These are phyloP conservation scores for Microcebus tavaratra DNA, from an alignment of 2,113 vertebrate species.

Conservation along the genomic window DNA sequence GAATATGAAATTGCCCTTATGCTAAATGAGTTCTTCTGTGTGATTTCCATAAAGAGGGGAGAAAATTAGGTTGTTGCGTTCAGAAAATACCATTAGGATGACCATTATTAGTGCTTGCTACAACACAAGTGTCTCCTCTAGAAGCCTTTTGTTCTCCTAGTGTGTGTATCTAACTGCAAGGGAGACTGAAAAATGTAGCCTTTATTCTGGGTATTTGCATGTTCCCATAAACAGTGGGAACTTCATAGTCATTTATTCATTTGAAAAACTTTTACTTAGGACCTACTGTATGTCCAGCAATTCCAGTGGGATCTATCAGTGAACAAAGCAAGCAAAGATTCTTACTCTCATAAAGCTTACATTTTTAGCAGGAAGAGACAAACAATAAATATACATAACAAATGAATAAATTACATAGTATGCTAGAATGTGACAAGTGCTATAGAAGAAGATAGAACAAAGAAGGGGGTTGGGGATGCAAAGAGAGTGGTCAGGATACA, in stretches of 20 bases:
- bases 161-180: background rate
- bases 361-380: background rate
- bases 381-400: background rate
- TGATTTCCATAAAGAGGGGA: background rate
- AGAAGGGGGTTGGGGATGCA: too few species aligned
- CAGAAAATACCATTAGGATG: background rate
- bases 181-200: background rate
- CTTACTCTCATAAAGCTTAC: background rate
- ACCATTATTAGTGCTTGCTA: background rate
- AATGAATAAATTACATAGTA: background rate
- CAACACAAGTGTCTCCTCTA: background rate
- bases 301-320: background rate
- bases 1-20: background rate
- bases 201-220: background rate
- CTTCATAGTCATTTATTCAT: background rate
- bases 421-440: background rate
- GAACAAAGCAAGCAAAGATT: background rate
- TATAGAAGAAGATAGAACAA: background rate
- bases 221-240: background rate
- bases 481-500: background rate
- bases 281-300: background rate
- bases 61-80: background rate
- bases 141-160: background rate
- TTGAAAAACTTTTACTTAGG: background rate
- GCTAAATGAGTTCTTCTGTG: background rate